Evolutionary conservation across 2,888 invertebrate species (phyloP), one percentile per base, ranked within the genome.

Genomic region (Abscondita cerata): DNA sequence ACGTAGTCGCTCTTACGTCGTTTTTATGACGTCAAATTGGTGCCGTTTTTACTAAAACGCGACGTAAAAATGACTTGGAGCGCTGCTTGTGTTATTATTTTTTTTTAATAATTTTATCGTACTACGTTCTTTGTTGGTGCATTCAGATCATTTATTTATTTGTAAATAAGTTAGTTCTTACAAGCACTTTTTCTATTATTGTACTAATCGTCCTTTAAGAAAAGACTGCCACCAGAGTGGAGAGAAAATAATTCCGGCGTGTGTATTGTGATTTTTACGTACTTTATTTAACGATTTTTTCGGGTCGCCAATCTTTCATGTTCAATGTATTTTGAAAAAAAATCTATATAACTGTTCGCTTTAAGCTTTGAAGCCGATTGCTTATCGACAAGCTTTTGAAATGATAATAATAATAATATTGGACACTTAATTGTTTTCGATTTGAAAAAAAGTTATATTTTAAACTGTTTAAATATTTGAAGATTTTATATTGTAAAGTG

Each of bases 401-500:
- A 50, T 31, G 31, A 16, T 41, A 25, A 57, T n/a, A 50, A 13
- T 51, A 16, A 20, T 46, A 47, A n/a, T 59, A 52, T 34, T 46
- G 20, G 16, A 59, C 46, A 44, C 52, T 31, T 13, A 31, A 52
- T 58, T 46, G 51, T 58, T 58, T 58, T 52, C 16, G 44, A 41
- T 58, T 34, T 47, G 47, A 48, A 18, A 38, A 59, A 61, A n/a
- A n/a, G 18, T 25, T 25, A 56, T 61, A 61, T 61, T 61, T 55
- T 61, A 50, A 54, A 52, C 33, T 55, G 55, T 61, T 61, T 48
- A 51, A 51, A 55, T 50, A 19, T 54, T 33, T 50, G 46, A 55
- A 55, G 25, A 51, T 46, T 61, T 46, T 62, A 48, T 58, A 57
- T n/a, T 62, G 62, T 62, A 47, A 61, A 62, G 62, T 62, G 62